Base-by-base conservation (phyloP, 2,888 invertebrate genomes). In the Clivina fossor region DNA sequence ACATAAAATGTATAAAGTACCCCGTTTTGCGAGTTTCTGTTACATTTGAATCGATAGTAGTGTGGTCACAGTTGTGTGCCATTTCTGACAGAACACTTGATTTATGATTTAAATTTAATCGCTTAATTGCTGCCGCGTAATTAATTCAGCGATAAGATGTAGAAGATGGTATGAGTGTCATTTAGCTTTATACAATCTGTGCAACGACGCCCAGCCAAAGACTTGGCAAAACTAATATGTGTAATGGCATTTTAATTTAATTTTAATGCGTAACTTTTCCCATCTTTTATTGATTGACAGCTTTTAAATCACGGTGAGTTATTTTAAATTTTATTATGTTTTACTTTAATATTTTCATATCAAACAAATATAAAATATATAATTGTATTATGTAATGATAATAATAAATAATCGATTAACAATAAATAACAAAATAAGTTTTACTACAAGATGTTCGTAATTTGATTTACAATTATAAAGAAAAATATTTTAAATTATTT, bases 31-130 rank as follows among this genome's bases (percentile, higher is more conserved):
- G n/a, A 11, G 13, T 4, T 30, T 11, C 2, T 11, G 9, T 30
- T 9, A 40, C 38, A 30, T 49, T n/a, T n/a, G 18, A 49, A 49
- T 49, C 49, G 49, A 49, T 49, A 49, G 20, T 49, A 49, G 38
- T n/a, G n/a, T 49, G 49, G 49, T 49, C 49, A 49, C 49, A 49
- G 49, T 49, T 49, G 49, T 47, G 47, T 47, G 47, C 47, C 47
- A 47, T 33, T 47, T 28, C 49, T 49, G 49, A 49, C 49, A 49
- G 38, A 38, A 28, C 49, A 49, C 28, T 40, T 57, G 57, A 57
- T 57, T 57, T 57, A 57, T 53, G 49, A 44, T 47, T 46, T 41
- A 57, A 57, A 57, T 53, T 57, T 57, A 56, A 57, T 57, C 57
- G 51, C 46, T 53, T 57, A 57, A 57, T 57, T 57, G 57, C 46